Evolutionary conservation across 2,888 invertebrate genomes (phyloP).

Genomic region (Odontocolon sp.): DNA sequence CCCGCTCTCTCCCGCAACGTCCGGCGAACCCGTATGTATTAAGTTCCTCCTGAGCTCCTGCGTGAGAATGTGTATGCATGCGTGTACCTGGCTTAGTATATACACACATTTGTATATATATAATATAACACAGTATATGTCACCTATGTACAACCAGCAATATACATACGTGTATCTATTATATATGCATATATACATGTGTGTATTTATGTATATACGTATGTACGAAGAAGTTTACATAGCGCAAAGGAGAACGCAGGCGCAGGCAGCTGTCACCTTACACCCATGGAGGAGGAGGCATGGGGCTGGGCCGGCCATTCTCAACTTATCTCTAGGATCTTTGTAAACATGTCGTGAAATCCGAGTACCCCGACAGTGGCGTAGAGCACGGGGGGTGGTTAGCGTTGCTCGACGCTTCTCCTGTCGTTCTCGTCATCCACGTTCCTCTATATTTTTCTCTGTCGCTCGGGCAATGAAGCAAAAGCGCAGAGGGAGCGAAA

Average conservation of each 20-base stretch:
- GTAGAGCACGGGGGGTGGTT: constrained; percentile 75
- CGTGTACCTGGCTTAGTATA: not conserved
- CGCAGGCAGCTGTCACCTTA: constrained; percentile 81
- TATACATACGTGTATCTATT: not conserved
- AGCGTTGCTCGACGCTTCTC: constrained; percentile 50
- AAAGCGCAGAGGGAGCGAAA: constrained; percentile 37
- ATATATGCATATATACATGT: not conserved
- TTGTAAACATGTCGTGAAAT: constrained; percentile 81
- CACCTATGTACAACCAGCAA: constrained; percentile 2
- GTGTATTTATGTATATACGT: not conserved
- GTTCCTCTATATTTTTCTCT: not conserved
- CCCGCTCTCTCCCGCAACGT: constrained; percentile 41
- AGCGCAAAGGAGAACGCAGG: constrained; percentile 72
- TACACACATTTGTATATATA: not conserved
- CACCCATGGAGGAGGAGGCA: constrained; percentile 76
- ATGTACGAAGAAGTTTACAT: not conserved
- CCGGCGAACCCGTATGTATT: constrained; percentile 35
- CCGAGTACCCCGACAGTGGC: constrained; percentile 80
- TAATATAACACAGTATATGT: not conserved
- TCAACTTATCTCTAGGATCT: constrained; percentile 81
- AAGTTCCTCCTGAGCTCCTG: constrained; percentile 33
- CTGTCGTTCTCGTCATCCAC: not conserved
- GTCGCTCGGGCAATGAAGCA: constrained; percentile 33
- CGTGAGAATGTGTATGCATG: constrained; percentile 28
- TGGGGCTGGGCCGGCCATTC: constrained; percentile 78